phyloP scores from a whole-genome alignment of 1,140 invertebrate genomes.

The Prorops nasuta region DNA sequence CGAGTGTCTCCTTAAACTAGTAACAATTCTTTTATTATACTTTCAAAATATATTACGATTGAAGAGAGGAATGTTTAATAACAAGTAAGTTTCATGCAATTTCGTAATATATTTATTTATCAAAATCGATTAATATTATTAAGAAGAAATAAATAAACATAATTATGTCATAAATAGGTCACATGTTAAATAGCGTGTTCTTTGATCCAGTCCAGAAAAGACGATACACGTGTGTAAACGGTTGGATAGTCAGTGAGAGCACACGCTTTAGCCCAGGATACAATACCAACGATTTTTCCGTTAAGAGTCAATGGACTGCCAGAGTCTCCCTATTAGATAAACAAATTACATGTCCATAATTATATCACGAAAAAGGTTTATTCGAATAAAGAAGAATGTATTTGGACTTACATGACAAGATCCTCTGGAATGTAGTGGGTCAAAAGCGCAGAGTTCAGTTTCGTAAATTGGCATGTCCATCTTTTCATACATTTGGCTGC shows the following conservation, averaged over 20 bases:
- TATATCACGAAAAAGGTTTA: background rate
- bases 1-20: too few species aligned
- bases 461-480: background rate
- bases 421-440: background rate
- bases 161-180: too few species aligned
- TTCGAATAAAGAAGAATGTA: background rate
- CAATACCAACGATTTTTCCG: constrained; percentile 42
- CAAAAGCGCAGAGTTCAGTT: constrained; percentile 8
- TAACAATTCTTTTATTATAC: too few species aligned
- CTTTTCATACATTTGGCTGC: constrained; percentile 2
- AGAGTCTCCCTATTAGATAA: constrained; percentile 50
- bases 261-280: constrained; percentile 50
- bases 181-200: background rate
- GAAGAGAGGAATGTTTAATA: too few species aligned
- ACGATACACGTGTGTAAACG: constrained; percentile 41
- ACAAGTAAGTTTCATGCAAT: too few species aligned
- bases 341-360: background rate
- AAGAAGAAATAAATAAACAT: too few species aligned
- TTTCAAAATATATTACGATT: too few species aligned
- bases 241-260: constrained; percentile 32
- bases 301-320: constrained; percentile 55
- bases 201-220: constrained; percentile 22
- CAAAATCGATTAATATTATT: too few species aligned
- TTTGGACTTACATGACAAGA: constrained; percentile 10
- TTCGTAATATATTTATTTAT: too few species aligned